These are phyloP conservation scores for Itoplectis maculator DNA, from an alignment of 2,888 invertebrate species.

Conservation along the genomic window DNA sequence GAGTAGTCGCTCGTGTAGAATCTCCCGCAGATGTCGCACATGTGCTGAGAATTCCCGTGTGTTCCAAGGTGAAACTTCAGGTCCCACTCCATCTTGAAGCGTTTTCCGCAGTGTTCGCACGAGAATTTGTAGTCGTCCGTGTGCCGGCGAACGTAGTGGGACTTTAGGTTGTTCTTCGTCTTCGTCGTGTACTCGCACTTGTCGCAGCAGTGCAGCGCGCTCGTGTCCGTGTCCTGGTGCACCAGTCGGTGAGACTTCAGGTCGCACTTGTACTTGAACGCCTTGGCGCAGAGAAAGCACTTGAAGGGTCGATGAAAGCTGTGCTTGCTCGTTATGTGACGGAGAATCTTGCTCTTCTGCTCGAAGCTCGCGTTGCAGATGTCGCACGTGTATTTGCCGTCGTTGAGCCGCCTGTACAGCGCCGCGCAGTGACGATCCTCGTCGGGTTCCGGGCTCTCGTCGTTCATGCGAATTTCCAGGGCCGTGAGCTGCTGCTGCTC, in stretches of 20 bases:
- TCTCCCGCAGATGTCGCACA: conserved; percentile 79
- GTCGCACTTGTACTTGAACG: conserved; percentile 77
- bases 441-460: conserved; percentile 9
- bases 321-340: conserved; percentile 76
- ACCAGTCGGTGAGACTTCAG: conserved; percentile 73
- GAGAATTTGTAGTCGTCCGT: conserved; percentile 76
- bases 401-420: conserved; percentile 66
- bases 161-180: conserved; percentile 75
- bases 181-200: conserved; percentile 77
- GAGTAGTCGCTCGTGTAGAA: conserved; percentile 79
- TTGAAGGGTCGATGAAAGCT: conserved; percentile 76
- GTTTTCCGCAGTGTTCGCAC: conserved; percentile 77
- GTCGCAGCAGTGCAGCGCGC: conserved; percentile 73
- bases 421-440: conserved; percentile 46
- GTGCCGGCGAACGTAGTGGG: conserved; percentile 75
- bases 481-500: neutral
- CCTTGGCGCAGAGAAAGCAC: conserved; percentile 72
- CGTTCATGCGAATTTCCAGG: neutral
- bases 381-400: conserved; percentile 71
- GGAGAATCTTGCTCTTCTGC: conserved; percentile 75
- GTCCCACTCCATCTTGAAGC: conserved; percentile 79
- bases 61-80: conserved; percentile 78
- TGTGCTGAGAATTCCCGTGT: conserved; percentile 74
- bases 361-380: conserved; percentile 70
- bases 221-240: conserved; percentile 70